Evolutionary conservation across 2,888 invertebrate species (phyloP).

Genomic region (Acronicta aceris): DNA sequence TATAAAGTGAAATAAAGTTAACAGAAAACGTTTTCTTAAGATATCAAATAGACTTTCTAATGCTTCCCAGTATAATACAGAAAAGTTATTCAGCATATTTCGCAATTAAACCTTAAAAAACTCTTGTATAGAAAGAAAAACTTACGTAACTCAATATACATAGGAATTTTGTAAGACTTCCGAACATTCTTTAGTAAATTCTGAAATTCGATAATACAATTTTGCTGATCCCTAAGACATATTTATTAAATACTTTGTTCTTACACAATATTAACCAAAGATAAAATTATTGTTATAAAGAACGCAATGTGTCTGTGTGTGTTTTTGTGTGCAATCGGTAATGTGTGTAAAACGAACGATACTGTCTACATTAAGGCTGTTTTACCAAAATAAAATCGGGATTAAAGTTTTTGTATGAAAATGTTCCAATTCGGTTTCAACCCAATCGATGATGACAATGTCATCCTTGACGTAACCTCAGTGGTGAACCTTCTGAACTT

Average conservation of each 20-base stretch:
- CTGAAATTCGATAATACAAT: constrained; percentile 25
- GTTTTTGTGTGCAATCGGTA: no score
- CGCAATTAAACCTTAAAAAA: neutral
- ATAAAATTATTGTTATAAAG: constrained; percentile 7
- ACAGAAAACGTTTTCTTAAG: neutral
- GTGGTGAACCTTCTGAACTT: no score
- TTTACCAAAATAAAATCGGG: no score
- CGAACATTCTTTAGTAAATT: constrained; percentile 30
- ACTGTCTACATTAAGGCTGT: no score
- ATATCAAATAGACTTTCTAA: constrained; percentile 8
- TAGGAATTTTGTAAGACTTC: constrained; percentile 33
- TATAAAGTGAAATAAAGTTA: no score
- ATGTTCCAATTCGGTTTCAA: no score
- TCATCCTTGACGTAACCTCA: no score
- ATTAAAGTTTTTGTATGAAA: no score
- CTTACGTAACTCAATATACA: constrained; percentile 32
- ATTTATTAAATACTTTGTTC: neutral
- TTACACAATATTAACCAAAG: constrained; percentile 3
- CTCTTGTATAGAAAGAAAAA: constrained; percentile 1
- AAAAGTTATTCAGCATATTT: constrained; percentile 15
- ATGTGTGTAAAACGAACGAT: no score
- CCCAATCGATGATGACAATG: no score
- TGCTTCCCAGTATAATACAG: constrained; percentile 1
- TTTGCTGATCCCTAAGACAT: constrained; percentile 1
- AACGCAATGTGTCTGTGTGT: no score